Evolutionary conservation across 1,140 invertebrate genomes (phyloP).

Genomic region (Carposina sasakii): DNA sequence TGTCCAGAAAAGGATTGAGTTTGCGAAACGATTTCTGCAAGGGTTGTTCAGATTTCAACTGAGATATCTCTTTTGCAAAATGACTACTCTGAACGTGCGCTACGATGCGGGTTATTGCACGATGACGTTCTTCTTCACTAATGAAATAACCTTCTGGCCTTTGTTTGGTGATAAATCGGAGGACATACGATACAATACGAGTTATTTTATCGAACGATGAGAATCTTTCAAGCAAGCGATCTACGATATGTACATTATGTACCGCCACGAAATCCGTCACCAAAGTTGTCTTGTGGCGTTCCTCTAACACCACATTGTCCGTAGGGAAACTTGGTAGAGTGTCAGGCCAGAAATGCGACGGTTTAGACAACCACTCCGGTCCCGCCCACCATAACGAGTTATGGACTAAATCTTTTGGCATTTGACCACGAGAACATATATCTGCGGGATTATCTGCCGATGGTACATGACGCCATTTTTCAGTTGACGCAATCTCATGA

Average conservation of each 20-base stretch:
- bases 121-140: too few relatives aligned
- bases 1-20: conserved; percentile 27
- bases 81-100: neutral
- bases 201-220: too few relatives aligned
- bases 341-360: conserved; percentile 32
- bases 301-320: too few relatives aligned
- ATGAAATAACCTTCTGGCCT: too few relatives aligned
- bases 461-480: conserved; percentile 49
- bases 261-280: too few relatives aligned
- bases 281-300: too few relatives aligned
- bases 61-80: neutral
- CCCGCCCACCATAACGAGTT: conserved; percentile 42
- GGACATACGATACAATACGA: too few relatives aligned
- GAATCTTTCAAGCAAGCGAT: too few relatives aligned
- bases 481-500: conserved; percentile 17
- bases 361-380: conserved; percentile 34
- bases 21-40: conserved; percentile 21
- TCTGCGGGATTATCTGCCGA: conserved; percentile 59
- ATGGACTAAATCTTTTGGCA: conserved; percentile 16
- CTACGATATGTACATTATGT: too few relatives aligned
- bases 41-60: conserved; percentile 4
- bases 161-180: too few relatives aligned
- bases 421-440: conserved; percentile 43
- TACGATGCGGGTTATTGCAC: conserved; percentile 26
- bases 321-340: too few relatives aligned